Percentiles rank a stretch among this genome's conserved stretches.
Evolutionary conservation across 30 jellyfish, hydroid and myxozoan genomes (phyloP).

Genomic region (Pelagia noctiluca): DNA sequence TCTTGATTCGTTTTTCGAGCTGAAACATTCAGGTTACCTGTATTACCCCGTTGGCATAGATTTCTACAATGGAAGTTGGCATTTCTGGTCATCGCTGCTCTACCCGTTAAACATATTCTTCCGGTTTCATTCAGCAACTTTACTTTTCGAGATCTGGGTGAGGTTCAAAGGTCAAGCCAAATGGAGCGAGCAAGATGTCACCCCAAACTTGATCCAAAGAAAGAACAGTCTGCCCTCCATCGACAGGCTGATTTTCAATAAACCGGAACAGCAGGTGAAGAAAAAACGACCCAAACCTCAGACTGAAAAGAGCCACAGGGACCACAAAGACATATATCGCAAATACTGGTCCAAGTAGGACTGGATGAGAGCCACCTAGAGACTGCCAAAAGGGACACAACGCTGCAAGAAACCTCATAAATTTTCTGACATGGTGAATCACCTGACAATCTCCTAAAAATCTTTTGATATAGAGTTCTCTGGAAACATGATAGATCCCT

Average conservation of each 20-base stretch:
- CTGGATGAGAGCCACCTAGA: too few relatives aligned
- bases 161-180: slow-evolving; percentile 1
- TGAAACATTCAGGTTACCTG: neutral
- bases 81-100: slow-evolving; percentile 21
- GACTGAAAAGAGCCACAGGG: neutral
- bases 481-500: too few relatives aligned
- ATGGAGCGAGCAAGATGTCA: neutral
- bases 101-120: slow-evolving; percentile 46
- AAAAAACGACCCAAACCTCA: neutral
- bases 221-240: slow-evolving; percentile 39
- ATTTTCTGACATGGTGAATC: too few relatives aligned
- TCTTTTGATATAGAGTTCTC: too few relatives aligned
- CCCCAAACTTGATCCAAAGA: neutral
- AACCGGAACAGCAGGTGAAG: neutral
- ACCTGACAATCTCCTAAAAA: too few relatives aligned
- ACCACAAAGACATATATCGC: neutral
- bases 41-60: slow-evolving; percentile 42
- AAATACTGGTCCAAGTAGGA: slow-evolving; percentile 1
- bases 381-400: too few relatives aligned
- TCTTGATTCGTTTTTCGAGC: slow-evolving; percentile 59
- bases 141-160: slow-evolving; percentile 41
- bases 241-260: neutral
- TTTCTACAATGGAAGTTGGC: slow-evolving; percentile 40
- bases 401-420: too few relatives aligned
- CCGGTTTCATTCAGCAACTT: slow-evolving; percentile 63